These are phyloP conservation scores for Megaceryle torquata DNA, from an alignment of 2,113 vertebrate genomes.

Conservation along the genomic window DNA sequence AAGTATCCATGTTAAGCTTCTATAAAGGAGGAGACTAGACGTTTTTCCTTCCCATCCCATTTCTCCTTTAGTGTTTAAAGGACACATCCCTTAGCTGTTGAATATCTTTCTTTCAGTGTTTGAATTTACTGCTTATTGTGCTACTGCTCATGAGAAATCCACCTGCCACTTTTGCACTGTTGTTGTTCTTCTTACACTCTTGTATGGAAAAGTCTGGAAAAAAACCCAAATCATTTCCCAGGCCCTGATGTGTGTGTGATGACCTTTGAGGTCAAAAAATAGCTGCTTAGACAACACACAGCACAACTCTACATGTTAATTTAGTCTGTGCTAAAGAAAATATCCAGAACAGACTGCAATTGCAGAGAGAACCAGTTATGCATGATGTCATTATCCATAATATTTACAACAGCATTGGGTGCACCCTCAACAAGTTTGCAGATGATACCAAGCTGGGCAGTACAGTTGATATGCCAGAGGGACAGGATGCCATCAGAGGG, in stretches of 20 bases:
- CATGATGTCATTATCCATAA: accelerated
- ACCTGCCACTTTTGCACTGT: background rate
- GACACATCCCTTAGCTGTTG: background rate
- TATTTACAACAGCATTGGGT: no score
- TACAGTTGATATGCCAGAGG: no score
- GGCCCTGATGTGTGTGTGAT: background rate
- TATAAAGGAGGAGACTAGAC: background rate
- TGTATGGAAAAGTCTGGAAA: background rate
- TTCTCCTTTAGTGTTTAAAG: background rate
- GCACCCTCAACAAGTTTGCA: no score
- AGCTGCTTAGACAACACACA: background rate
- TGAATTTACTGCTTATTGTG: background rate
- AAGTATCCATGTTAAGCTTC: background rate
- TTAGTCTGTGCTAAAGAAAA: background rate
- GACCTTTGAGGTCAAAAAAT: background rate
- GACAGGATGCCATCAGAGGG: no score
- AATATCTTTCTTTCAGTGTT: background rate
- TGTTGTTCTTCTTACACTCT: background rate
- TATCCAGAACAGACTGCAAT: background rate
- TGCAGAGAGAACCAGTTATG: background rate
- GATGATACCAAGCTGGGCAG: no score
- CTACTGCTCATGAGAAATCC: background rate
- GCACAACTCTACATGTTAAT: background rate
- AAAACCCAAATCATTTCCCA: background rate
- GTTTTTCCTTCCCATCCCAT: background rate